phyloP scores from a whole-genome alignment of 2,888 invertebrate species.

The Matsumyia berberina region DNA sequence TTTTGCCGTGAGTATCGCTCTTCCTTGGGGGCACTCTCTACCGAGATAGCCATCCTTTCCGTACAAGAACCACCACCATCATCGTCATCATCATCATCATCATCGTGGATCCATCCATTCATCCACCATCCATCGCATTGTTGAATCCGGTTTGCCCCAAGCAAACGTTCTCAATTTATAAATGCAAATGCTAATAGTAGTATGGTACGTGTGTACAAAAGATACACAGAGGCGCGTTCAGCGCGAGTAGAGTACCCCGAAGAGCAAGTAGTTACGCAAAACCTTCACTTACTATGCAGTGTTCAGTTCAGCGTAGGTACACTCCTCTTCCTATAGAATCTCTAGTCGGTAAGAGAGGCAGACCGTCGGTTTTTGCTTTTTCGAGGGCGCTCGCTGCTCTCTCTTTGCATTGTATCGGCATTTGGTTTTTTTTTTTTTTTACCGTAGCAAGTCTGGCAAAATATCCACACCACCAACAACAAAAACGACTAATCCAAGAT shows the following conservation, averaged over 20 bases:
- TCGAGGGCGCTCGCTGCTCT: conserved; percentile 1
- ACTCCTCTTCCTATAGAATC: conserved; percentile 3
- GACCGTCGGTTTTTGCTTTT: not conserved
- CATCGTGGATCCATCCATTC: conserved; percentile 37
- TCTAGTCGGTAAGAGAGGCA: conserved; percentile 33
- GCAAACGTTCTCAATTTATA: conserved; percentile 70
- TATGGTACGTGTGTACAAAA: conserved; percentile 32
- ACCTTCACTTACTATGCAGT: too few species aligned
- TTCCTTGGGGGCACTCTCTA: conserved; percentile 28
- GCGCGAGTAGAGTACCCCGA: conserved; percentile 11
- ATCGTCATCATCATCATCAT: conserved; percentile 53
- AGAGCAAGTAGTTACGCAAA: conserved; percentile 36
- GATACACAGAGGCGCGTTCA: conserved; percentile 27
- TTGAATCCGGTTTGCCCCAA: conserved; percentile 72
- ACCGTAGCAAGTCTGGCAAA: conserved; percentile 26
- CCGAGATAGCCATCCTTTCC: conserved; percentile 13
- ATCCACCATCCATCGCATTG: conserved; percentile 61
- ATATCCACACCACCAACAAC: conserved; percentile 6
- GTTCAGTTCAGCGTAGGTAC: not conserved
- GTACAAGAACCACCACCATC: conserved; percentile 20
- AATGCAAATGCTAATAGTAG: conserved; percentile 72
- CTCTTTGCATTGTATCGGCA: conserved; percentile 47
- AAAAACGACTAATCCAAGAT: conserved; percentile 54
- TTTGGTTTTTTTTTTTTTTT: too few species aligned
- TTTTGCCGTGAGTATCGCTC: conserved; percentile 43